Conservation (phyloP, 2,113 vertebrate species). For the Pelusios castaneus region DNA sequence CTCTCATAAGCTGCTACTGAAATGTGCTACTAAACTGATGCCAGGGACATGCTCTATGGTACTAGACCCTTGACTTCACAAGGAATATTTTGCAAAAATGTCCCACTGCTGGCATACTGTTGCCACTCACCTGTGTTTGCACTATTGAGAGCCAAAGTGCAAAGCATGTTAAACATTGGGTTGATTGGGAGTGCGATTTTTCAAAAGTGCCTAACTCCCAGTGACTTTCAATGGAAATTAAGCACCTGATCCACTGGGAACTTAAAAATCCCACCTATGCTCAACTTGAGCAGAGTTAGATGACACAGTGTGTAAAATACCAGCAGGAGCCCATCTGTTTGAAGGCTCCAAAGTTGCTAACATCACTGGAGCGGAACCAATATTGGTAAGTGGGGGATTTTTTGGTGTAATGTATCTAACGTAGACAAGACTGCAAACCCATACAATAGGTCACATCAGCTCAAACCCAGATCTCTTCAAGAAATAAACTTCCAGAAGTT, state of each 20-base stretch:
- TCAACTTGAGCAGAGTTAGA: neutral
- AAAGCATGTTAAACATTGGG: neutral
- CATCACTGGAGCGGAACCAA: neutral
- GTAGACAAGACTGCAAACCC: neutral
- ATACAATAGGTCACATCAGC: neutral
- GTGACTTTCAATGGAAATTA: neutral
- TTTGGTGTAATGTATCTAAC: neutral
- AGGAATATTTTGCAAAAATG: neutral
- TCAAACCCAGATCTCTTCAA: neutral
- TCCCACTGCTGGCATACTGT: neutral
- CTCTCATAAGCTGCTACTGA: neutral
- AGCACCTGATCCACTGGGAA: neutral
- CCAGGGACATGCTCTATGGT: neutral
- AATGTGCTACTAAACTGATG: neutral
- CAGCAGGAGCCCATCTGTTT: neutral
- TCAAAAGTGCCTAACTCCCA: neutral
- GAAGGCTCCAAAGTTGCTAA: neutral
- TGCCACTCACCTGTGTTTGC: neutral
- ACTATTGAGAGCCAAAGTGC: neutral
- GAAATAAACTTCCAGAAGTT: neutral
- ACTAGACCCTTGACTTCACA: neutral
- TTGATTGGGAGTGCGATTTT: neutral
- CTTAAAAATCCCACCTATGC: neutral
- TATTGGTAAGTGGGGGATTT: neutral
- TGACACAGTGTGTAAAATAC: neutral